phyloP scores from a whole-genome alignment of 1,140 invertebrate genomes.

The Drosophila pallidifrons region DNA sequence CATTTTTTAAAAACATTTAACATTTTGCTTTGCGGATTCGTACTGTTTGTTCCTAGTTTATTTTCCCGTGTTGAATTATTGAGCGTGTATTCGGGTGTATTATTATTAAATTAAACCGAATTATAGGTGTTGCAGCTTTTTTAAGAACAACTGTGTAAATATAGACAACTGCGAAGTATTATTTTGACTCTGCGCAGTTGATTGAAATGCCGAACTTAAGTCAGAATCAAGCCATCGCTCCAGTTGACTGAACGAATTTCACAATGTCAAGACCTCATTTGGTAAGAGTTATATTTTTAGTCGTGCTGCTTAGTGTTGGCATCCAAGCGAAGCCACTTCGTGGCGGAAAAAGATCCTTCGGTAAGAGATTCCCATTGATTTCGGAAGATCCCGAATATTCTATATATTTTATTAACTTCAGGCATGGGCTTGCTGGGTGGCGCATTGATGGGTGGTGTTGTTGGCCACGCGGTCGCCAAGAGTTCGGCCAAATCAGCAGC shows the following conservation, averaged over 20 bases:
- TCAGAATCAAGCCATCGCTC: constrained; percentile 18
- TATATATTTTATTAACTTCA: constrained; percentile 2
- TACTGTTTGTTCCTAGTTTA: neutral
- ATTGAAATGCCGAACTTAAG: constrained; percentile 31
- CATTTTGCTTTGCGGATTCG: neutral
- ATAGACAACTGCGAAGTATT: constrained; percentile 42
- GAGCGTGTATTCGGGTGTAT: constrained; percentile 21
- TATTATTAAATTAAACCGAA: constrained; percentile 58
- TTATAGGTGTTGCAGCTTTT: constrained; percentile 13
- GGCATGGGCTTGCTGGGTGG: constrained; percentile 62
- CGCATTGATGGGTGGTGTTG: constrained; percentile 49
- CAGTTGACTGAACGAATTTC: constrained; percentile 14
- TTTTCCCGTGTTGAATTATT: neutral
- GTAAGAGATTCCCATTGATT: constrained; percentile 34
- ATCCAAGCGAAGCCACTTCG: constrained; percentile 48
- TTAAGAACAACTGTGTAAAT: constrained; percentile 62
- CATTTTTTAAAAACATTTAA: neutral
- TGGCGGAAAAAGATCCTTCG: constrained; percentile 56
- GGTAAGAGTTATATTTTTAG: constrained; percentile 37
- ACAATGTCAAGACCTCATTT: constrained; percentile 47
- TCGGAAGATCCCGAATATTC: too few relatives aligned
- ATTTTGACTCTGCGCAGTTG: constrained; percentile 42
- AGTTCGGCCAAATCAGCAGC: constrained; percentile 17
- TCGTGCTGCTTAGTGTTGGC: constrained; percentile 34
- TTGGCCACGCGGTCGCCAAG: constrained; percentile 47